A percentile compares a stretch with the other conserved stretches of the same genome.
phyloP scores from a whole-genome alignment of 1,140 invertebrate genomes.

The Antheraea mylitta region DNA sequence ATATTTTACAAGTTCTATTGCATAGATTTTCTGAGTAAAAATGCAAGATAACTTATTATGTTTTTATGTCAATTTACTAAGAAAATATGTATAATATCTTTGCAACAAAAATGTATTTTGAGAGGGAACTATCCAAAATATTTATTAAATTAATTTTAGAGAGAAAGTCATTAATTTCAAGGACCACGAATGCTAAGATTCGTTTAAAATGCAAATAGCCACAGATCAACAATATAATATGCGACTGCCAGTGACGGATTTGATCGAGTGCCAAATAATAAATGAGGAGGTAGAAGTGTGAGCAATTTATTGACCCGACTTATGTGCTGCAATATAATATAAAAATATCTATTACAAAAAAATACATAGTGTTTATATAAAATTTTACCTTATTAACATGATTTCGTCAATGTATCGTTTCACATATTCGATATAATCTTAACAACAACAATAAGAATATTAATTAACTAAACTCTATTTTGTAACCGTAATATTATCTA shows the following conservation, averaged over 20 bases:
- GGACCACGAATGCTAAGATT: conserved; percentile 11
- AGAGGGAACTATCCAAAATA: too few species aligned
- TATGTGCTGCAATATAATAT: conserved; percentile 14
- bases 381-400: neutral
- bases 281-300: conserved; percentile 15
- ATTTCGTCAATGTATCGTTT: neutral
- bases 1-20: too few species aligned
- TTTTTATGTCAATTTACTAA: too few species aligned
- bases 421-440: neutral
- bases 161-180: too few species aligned
- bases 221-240: neutral
- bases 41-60: too few species aligned
- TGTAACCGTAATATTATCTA: neutral
- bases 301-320: conserved; percentile 8
- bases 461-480: neutral
- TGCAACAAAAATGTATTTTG: too few species aligned
- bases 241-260: conserved; percentile 24
- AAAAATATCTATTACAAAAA: neutral
- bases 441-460: neutral
- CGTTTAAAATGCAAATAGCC: conserved; percentile 10
- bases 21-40: too few species aligned
- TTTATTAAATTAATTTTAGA: too few species aligned
- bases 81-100: too few species aligned
- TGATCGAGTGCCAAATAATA: conserved; percentile 39
- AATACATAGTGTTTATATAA: neutral